These are phyloP conservation scores for Tachypleus tridentatus DNA, from an alignment of 1,140 invertebrate species.

Conservation along the genomic window DNA sequence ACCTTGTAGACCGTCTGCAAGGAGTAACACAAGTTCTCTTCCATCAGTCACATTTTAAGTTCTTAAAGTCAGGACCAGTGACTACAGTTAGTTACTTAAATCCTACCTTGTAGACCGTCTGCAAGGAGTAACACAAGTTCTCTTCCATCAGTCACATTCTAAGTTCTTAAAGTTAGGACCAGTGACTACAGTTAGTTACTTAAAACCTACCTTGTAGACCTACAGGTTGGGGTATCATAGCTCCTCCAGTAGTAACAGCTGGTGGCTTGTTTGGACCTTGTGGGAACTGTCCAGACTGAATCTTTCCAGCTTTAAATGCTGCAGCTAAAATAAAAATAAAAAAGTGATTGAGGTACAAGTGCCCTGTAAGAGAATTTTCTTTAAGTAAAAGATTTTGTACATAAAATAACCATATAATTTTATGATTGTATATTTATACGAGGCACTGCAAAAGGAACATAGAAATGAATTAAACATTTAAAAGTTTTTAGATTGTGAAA, in stretches of 20 bases:
- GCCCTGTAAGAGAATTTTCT: background rate
- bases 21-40: background rate
- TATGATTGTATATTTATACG: too few relatives aligned
- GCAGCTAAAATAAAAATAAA: constrained; percentile 44
- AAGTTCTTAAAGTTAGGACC: too few relatives aligned
- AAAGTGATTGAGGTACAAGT: background rate
- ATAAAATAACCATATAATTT: background rate
- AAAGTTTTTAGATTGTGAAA: too few relatives aligned
- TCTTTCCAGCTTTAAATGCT: constrained; percentile 89
- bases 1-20: background rate
- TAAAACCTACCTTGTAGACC: constrained; percentile 21
- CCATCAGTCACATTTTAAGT: background rate
- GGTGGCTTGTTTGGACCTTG: constrained; percentile 13
- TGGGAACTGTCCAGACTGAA: constrained; percentile 76
- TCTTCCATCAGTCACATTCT: too few relatives aligned
- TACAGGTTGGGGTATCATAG: constrained; percentile 49
- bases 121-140: background rate
- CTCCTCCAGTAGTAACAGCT: constrained; percentile 35
- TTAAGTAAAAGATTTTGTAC: constrained; percentile 12
- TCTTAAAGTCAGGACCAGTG: background rate
- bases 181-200: too few relatives aligned
- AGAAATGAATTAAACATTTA: too few relatives aligned
- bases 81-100: background rate
- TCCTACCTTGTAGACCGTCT: background rate
- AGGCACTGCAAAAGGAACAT: too few relatives aligned